These are phyloP conservation scores for Okapia johnstoni DNA, from an alignment of 2,113 vertebrate species.

Conservation along the genomic window DNA sequence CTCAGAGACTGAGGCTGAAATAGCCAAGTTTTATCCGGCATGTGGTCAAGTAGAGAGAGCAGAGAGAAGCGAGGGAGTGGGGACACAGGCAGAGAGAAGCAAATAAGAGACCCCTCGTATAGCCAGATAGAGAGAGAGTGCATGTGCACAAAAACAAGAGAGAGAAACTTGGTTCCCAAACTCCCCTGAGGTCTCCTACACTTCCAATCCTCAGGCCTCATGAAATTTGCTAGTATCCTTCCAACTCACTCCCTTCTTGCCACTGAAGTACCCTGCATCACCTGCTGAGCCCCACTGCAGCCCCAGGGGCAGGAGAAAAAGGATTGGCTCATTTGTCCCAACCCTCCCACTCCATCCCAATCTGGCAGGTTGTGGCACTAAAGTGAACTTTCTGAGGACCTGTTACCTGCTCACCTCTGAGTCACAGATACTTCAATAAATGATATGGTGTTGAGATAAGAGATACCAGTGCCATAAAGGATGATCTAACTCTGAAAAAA, in stretches of 20 bases:
- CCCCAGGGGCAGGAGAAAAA: not conserved
- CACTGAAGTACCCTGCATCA: not conserved
- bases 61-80: not conserved
- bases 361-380: not conserved
- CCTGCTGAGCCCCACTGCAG: not conserved
- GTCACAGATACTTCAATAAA: not conserved
- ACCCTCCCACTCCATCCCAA: rapidly evolving
- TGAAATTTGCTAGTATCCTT: not conserved
- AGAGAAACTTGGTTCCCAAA: not conserved
- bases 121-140: rapidly evolving
- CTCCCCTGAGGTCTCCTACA: not conserved
- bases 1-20: not conserved
- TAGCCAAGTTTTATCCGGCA: not conserved
- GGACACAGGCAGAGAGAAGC: not conserved
- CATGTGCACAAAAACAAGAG: not conserved
- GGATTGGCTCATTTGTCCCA: not conserved
- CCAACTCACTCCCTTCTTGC: not conserved
- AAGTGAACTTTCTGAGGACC: not conserved
- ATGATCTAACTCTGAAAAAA: not conserved
- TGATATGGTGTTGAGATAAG: not conserved
- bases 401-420: not conserved
- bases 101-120: not conserved
- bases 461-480: not conserved
- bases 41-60: not conserved
- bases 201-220: not conserved